A percentile compares a stretch with the other conserved stretches of the same genome.
These are phyloP conservation scores for Tachuris rubrigastra DNA, from an alignment of 2,113 vertebrate species.

Conservation along the genomic window DNA sequence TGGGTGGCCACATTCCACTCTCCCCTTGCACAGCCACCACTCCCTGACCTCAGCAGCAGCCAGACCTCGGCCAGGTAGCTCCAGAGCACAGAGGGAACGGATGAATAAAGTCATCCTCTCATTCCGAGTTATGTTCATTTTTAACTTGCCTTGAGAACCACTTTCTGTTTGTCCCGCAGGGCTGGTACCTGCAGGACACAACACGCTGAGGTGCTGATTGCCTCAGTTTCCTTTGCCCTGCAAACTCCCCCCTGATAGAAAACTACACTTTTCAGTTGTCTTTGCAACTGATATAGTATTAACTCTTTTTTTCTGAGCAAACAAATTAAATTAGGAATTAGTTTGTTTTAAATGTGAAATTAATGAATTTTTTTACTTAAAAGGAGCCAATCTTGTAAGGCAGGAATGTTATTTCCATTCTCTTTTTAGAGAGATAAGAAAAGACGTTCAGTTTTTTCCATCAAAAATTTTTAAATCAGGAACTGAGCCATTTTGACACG, in stretches of 20 bases:
- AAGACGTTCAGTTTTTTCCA: neutral
- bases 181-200: neutral
- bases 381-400: neutral
- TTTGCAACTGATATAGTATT: neutral
- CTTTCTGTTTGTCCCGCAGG: neutral
- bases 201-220: fast-evolving
- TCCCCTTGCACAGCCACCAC: fast-evolving
- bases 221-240: neutral
- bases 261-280: neutral
- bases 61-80: neutral
- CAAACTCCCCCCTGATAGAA: neutral
- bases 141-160: neutral
- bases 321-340: neutral
- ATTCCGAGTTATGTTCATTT: neutral
- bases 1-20: fast-evolving
- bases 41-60: neutral
- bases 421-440: neutral
- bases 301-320: neutral
- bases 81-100: neutral
- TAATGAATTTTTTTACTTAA: neutral
- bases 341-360: neutral
- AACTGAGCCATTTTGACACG: neutral
- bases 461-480: neutral
- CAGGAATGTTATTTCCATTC: neutral
- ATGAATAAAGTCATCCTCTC: neutral